Evolutionary conservation across 2,797 vertebrate genomes (phyloP).

Genomic region (Nannoperca obscura): DNA sequence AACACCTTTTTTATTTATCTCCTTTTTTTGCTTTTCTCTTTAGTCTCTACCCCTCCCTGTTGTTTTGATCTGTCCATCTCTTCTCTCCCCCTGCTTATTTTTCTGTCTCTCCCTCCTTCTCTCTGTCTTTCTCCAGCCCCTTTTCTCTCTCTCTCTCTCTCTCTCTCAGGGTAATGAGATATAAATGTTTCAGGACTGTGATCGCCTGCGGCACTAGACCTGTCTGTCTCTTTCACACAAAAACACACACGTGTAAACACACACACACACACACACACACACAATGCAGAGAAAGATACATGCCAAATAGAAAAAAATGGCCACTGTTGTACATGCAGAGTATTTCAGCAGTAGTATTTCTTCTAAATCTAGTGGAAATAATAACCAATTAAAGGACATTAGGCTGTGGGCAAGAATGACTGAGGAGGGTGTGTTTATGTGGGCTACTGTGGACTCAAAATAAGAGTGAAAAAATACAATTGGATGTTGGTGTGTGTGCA

Average conservation of each 20-base stretch:
- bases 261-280: conserved; percentile 24
- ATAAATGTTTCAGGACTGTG: conserved; percentile 81
- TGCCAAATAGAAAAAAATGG: conserved; percentile 23
- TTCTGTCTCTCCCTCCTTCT: background rate
- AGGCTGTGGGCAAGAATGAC: conserved; percentile 59
- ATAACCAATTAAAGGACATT: conserved; percentile 73
- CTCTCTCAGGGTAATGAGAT: conserved; percentile 75
- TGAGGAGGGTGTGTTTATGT: conserved; percentile 50
- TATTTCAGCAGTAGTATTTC: conserved; percentile 40
- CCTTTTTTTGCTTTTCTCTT: conserved; percentile 14
- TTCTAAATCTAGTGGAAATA: conserved; percentile 74
- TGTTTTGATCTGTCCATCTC: conserved; percentile 37
- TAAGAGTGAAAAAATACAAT: conserved; percentile 20
- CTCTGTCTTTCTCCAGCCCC: background rate
- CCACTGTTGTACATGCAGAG: conserved; percentile 27
- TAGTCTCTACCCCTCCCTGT: conserved; percentile 20
- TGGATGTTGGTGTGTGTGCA: background rate
- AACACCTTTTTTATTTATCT: background rate
- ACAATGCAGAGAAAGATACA: conserved; percentile 30
- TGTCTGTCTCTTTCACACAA: conserved; percentile 62
- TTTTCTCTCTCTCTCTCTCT: conserved; percentile 1
- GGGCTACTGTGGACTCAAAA: conserved; percentile 33
- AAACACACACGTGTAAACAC: conserved; percentile 27
- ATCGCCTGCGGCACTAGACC: conserved; percentile 71
- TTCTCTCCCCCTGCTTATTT: background rate